phyloP scores from a whole-genome alignment of 2,113 vertebrate genomes.

The Hypocryptadius cinnamomeus region DNA sequence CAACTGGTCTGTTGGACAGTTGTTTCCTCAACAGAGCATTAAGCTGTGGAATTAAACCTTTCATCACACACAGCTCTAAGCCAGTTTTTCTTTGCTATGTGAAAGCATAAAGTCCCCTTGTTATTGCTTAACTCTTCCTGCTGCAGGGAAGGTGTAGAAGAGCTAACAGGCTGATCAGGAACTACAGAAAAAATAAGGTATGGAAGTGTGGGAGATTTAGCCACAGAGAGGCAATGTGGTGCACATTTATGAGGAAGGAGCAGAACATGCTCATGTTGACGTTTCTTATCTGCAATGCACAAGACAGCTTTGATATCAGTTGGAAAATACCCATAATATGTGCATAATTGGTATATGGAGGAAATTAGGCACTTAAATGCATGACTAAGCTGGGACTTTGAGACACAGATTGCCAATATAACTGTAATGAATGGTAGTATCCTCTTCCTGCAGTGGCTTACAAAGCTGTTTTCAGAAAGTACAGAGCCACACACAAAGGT shows the following conservation, averaged over 20 bases:
- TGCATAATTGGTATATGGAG: neutral
- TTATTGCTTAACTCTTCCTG: neutral
- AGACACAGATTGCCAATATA: neutral
- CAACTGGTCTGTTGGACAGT: neutral
- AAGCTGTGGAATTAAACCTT: neutral
- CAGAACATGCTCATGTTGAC: neutral
- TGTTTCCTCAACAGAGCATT: neutral
- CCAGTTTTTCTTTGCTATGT: neutral
- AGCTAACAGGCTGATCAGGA: neutral
- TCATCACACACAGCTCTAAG: neutral
- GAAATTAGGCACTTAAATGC: neutral
- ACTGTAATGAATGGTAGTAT: neutral
- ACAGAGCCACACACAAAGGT: neutral
- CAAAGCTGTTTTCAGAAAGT: neutral
- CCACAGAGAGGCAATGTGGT: neutral
- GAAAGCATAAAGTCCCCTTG: neutral
- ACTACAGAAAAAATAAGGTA: neutral
- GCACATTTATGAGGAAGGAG: neutral
- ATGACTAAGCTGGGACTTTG: constrained; percentile 41
- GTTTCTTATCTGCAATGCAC: neutral
- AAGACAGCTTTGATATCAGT: neutral
- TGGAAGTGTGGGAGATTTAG: neutral
- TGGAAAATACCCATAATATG: neutral
- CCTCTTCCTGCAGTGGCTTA: neutral
- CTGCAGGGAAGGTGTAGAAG: neutral